Percentiles rank a stretch among this genome's conserved stretches.
Conservation (phyloP, 2,113 vertebrate species). For the Hirundichthys speculiger region DNA sequence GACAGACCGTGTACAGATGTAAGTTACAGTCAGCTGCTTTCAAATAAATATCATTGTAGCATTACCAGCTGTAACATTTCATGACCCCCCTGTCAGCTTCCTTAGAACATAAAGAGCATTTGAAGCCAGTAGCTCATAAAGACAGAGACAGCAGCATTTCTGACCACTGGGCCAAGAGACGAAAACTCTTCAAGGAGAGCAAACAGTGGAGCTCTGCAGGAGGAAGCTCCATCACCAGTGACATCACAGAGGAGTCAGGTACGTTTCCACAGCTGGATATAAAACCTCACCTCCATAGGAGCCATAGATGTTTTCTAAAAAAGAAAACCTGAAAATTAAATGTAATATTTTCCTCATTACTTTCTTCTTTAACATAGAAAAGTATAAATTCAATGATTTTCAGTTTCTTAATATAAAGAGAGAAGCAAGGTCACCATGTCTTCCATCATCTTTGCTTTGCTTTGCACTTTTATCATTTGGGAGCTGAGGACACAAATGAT, state of each 20-base stretch:
- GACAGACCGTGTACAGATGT: conserved; percentile 54
- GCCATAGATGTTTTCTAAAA: no score
- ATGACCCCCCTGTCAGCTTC: conserved; percentile 42
- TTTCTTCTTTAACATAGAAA: no score
- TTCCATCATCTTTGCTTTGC: no score
- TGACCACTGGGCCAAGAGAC: conserved; percentile 86
- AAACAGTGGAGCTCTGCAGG: conserved; percentile 86
- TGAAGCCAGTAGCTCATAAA: conserved; percentile 71
- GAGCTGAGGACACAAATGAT: no score
- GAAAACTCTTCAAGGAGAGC: conserved; percentile 87
- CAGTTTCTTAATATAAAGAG: no score
- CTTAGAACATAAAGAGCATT: conserved; percentile 74
- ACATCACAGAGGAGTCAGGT: conserved; percentile 88
- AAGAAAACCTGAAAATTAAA: no score
- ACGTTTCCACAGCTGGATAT: neutral
- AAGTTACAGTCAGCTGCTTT: conserved; percentile 27
- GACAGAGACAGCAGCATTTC: conserved; percentile 76
- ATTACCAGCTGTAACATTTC: neutral
- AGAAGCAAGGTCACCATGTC: no score
- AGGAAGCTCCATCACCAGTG: conserved; percentile 86
- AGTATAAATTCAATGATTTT: no score
- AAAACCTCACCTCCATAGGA: no score
- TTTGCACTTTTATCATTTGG: no score
- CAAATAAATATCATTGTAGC: neutral
- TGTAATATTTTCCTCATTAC: no score